These are phyloP conservation scores for Pteruthius melanotis DNA, from an alignment of 2,113 vertebrate species.

Conservation along the genomic window DNA sequence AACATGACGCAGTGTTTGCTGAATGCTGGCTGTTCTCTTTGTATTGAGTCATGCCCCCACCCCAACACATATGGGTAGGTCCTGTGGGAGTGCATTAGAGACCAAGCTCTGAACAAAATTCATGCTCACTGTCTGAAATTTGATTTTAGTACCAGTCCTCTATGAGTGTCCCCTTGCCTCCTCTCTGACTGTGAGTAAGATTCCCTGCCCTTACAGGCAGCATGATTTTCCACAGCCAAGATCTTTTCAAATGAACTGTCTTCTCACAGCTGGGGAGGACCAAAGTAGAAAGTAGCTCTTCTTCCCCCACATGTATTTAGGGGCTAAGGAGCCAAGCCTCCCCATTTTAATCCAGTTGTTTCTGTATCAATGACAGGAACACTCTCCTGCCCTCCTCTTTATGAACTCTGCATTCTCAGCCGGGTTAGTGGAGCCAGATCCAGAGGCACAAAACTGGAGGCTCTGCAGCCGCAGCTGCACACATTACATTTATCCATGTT, in stretches of 20 bases:
- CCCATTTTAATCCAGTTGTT: neutral
- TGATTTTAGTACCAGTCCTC: neutral
- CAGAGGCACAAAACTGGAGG: neutral
- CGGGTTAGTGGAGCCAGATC: neutral
- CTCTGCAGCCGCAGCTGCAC: neutral
- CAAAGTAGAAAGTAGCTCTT: neutral
- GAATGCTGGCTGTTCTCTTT: neutral
- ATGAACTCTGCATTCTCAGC: neutral
- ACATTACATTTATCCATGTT: rapidly evolving
- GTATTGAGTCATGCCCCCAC: rapidly evolving
- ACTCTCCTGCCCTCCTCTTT: neutral
- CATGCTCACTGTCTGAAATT: neutral
- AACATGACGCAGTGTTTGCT: neutral
- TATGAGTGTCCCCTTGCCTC: neutral
- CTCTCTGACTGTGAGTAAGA: neutral
- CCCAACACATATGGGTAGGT: neutral
- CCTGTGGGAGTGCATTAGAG: neutral
- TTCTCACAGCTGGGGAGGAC: neutral
- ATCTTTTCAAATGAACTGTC: neutral
- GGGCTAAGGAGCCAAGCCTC: neutral
- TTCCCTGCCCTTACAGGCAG: neutral
- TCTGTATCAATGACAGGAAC: neutral
- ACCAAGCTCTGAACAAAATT: neutral
- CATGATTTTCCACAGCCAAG: neutral
- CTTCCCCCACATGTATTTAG: neutral